Conservation (phyloP, 2,888 invertebrate genomes). For the Hypolimnas misippus region DNA sequence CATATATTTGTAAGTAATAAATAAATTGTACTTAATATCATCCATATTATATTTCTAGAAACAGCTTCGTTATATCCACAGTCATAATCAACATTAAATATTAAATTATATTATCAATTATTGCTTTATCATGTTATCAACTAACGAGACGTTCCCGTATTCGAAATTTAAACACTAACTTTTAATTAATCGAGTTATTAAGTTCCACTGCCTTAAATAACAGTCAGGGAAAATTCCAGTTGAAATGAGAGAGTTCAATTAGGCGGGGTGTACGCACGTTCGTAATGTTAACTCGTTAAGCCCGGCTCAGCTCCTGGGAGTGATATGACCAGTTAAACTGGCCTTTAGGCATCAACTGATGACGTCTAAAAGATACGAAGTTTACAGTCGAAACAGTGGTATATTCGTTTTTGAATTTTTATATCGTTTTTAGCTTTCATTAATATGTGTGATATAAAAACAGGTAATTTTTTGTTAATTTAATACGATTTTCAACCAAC, state of each 20-base stretch:
- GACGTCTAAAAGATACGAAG: background rate
- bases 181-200: conserved; percentile 7
- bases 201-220: background rate
- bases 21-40: too few relatives aligned
- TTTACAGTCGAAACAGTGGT: background rate
- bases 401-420: background rate
- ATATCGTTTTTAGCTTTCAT: background rate
- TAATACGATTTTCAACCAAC: too few relatives aligned
- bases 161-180: conserved; percentile 5
- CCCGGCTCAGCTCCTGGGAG: conserved; percentile 21
- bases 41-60: too few relatives aligned
- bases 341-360: conserved; percentile 13
- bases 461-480: too few relatives aligned
- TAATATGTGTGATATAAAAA: too few relatives aligned
- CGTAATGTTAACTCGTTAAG: conserved; percentile 26
- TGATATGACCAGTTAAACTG: conserved; percentile 17
- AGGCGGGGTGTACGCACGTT: conserved; percentile 19
- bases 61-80: too few relatives aligned
- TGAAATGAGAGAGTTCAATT: conserved; percentile 25
- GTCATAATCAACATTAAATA: too few relatives aligned
- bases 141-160: background rate
- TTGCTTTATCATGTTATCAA: background rate
- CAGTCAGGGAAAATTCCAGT: conserved; percentile 2
- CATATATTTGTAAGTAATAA: too few relatives aligned
- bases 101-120: too few relatives aligned